Evolutionary conservation across 2,113 vertebrate genomes (phyloP).

Genomic region (Loxodonta africana): DNA sequence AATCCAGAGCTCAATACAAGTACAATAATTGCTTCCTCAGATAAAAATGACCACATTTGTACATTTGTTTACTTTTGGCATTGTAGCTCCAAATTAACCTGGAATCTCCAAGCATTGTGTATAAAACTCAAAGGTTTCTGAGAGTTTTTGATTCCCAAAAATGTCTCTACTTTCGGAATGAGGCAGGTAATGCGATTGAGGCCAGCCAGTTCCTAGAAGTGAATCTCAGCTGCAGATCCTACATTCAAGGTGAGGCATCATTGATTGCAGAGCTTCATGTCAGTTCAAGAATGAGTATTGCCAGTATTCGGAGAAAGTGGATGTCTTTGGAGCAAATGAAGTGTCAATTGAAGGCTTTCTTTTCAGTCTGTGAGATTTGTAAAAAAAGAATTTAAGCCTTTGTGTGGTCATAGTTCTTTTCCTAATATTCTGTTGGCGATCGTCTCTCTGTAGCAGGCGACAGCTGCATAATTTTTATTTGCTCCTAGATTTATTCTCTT

Average conservation of each 20-base stretch:
- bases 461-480: constrained; percentile 70
- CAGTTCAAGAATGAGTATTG: background rate
- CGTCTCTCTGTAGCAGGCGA: constrained; percentile 7
- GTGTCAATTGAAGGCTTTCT: constrained; percentile 37
- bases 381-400: constrained; percentile 1
- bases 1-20: constrained; percentile 7
- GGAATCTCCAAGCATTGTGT: background rate
- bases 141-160: constrained; percentile 15
- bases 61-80: constrained; percentile 8
- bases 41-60: constrained; percentile 18
- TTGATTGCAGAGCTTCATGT: background rate
- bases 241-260: background rate
- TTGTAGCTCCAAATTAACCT: background rate
- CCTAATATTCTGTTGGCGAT: constrained; percentile 36
- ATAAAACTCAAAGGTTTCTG: background rate
- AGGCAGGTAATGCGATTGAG: background rate
- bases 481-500: constrained; percentile 11
- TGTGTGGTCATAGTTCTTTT: constrained; percentile 1
- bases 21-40: background rate
- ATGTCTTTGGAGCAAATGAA: background rate
- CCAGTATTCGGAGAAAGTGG: background rate
- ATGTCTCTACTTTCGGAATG: background rate
- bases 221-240: constrained; percentile 26
- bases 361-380: background rate
- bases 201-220: background rate